Evolutionary conservation across 2,888 invertebrate species (phyloP).

Genomic region (Rotaria sp.): DNA sequence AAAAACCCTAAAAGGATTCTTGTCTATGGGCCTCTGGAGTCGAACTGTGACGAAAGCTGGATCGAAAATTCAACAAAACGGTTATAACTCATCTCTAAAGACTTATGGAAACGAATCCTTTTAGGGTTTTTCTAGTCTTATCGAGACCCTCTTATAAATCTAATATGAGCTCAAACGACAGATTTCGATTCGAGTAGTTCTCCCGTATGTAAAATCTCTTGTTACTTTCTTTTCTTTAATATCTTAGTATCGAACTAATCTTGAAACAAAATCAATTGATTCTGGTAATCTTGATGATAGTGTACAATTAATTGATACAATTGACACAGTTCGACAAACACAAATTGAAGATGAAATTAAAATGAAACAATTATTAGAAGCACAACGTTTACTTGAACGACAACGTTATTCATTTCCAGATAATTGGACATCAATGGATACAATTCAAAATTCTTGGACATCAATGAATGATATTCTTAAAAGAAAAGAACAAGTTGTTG

Average conservation of each 20-base stretch:
- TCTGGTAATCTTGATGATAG: constrained; percentile 93
- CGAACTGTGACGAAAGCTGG: no score
- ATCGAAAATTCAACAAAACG: no score
- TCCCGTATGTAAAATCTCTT: no score
- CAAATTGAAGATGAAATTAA: constrained; percentile 68
- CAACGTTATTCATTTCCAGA: constrained; percentile 95
- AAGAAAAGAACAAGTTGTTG: constrained; percentile 77
- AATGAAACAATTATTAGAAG: constrained; percentile 78
- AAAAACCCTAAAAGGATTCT: no score
- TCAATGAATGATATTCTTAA: constrained; percentile 98
- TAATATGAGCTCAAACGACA: no score
- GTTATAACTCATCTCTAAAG: no score
- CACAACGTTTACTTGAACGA: constrained; percentile 87
- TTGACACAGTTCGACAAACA: constrained; percentile 89
- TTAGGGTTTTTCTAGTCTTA: no score
- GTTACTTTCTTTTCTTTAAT: background rate
- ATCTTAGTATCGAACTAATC: constrained; percentile 65
- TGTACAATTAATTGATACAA: constrained; percentile 93
- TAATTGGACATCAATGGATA: constrained; percentile 94
- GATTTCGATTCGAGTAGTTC: no score
- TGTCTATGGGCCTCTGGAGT: no score
- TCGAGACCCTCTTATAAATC: no score
- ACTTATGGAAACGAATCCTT: no score
- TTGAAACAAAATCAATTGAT: constrained; percentile 95
- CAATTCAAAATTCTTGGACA: constrained; percentile 98